Evolutionary conservation across 2,113 vertebrate genomes (phyloP).

Genomic region (Lagopus leucura): DNA sequence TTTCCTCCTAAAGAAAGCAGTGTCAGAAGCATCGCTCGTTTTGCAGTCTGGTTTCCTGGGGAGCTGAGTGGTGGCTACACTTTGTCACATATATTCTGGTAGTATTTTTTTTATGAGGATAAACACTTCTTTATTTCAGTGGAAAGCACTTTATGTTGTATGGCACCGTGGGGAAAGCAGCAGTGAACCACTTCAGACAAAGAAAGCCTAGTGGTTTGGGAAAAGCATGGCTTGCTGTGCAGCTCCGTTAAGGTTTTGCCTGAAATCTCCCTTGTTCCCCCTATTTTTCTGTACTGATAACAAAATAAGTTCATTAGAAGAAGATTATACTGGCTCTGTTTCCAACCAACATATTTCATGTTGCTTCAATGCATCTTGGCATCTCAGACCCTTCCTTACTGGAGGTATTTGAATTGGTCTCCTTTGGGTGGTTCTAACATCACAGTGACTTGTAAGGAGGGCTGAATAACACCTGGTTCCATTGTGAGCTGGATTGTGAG

Average conservation of each 20-base stretch:
- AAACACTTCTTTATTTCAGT: background rate
- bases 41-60: background rate
- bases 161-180: background rate
- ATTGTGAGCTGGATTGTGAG: background rate
- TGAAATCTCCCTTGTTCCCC: background rate
- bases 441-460: background rate
- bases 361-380: fast-evolving
- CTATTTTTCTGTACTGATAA: background rate
- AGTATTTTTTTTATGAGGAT: background rate
- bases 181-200: background rate
- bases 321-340: fast-evolving
- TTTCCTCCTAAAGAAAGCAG: background rate
- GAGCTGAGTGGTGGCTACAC: background rate
- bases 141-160: background rate
- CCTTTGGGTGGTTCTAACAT: background rate
- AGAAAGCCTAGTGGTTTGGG: fast-evolving
- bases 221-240: background rate
- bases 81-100: fast-evolving
- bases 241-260: background rate
- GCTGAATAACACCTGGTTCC: background rate
- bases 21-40: fast-evolving
- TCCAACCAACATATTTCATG: background rate
- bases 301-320: background rate
- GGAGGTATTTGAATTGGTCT: background rate
- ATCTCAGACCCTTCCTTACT: background rate